phyloP scores from a whole-genome alignment of 1,140 invertebrate species.

The Patella vulgata region DNA sequence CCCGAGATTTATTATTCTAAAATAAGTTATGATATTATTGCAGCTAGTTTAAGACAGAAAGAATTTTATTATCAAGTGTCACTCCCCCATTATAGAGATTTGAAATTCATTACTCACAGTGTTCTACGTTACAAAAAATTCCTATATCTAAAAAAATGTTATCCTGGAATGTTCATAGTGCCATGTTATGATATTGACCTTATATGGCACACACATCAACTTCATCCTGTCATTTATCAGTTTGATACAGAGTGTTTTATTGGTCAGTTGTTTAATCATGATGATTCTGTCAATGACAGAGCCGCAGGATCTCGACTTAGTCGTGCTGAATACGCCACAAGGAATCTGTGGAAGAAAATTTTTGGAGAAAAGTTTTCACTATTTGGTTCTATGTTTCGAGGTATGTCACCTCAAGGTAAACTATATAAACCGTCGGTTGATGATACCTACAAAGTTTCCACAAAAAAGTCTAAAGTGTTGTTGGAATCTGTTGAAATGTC shows the following conservation, averaged over 20 bases:
- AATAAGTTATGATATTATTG: constrained; percentile 64
- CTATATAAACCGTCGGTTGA: constrained; percentile 34
- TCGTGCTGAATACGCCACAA: constrained; percentile 41
- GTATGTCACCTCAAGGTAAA: constrained; percentile 54
- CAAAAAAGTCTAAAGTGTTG: constrained; percentile 45
- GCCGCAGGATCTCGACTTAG: constrained; percentile 61
- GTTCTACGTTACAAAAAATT: constrained; percentile 68
- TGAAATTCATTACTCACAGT: constrained; percentile 64
- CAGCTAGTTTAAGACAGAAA: constrained; percentile 63
- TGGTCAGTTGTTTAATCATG: constrained; percentile 64
- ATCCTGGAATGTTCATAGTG: constrained; percentile 66
- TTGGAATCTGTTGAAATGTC: constrained; percentile 45
- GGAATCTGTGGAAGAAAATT: constrained; percentile 50
- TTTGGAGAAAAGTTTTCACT: constrained; percentile 53
- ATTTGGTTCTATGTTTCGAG: constrained; percentile 63
- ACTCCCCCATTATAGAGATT: constrained; percentile 67
- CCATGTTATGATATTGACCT: constrained; percentile 71
- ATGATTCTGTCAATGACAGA: constrained; percentile 68
- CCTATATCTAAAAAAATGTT: constrained; percentile 66
- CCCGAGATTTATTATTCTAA: constrained; percentile 17
- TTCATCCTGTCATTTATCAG: constrained; percentile 65
- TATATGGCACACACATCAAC: constrained; percentile 70
- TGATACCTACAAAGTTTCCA: constrained; percentile 39
- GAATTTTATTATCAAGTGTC: constrained; percentile 68
- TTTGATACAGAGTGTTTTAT: constrained; percentile 65